Base-by-base conservation (phyloP, 2,888 invertebrate genomes). In the Tenthredo amoena region DNA sequence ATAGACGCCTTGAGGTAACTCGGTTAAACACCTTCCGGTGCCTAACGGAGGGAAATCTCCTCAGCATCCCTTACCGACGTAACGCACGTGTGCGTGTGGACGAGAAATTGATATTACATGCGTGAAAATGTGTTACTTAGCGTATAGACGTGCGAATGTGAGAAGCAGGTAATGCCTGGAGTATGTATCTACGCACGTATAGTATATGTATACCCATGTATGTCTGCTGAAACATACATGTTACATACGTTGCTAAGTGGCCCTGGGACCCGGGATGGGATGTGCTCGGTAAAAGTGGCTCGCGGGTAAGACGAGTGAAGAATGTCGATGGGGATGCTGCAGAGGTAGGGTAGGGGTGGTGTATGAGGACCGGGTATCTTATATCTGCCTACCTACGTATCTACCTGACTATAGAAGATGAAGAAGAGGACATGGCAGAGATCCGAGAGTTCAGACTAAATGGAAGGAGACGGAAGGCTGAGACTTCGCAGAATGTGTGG, bases 1-100 rank as follows among this genome's bases (percentile, higher is more conserved):
- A 62, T 81, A 81, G 81, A 81, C 62, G 81, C 81, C 81, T 58
- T 81, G 34, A 62, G 81, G 34, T 81, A 77, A 77, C 77, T 77
- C 12, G 50, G 50, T 77, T 77, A 77, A 77, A 77, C 77, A 55
- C 77, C n/a, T n/a, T n/a, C n/a, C 55, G 58, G 10, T 72, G 43
- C 55, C 43, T 50, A 55, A 50, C 50, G 77, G 55, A 31, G n/a
- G 18, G 50, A 77, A 34, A 40, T 40, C 74, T 21, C 9, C 40
- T 26, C 43, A 3, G 4, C n/a, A 12, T 26, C 68, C 68, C 34
- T 34, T 18, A 3, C 2, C 21, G 0, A 34, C 34, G 18, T 68
- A 34, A 68, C 34, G 18, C 34, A 68, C 68, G 34, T 5, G 68
- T 5, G 68, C 34, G 34, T 34, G 18, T 31, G 18, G 12, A 18